Evolutionary conservation across 2,888 invertebrate genomes (phyloP).

Genomic region (Drosophila niveifrons): DNA sequence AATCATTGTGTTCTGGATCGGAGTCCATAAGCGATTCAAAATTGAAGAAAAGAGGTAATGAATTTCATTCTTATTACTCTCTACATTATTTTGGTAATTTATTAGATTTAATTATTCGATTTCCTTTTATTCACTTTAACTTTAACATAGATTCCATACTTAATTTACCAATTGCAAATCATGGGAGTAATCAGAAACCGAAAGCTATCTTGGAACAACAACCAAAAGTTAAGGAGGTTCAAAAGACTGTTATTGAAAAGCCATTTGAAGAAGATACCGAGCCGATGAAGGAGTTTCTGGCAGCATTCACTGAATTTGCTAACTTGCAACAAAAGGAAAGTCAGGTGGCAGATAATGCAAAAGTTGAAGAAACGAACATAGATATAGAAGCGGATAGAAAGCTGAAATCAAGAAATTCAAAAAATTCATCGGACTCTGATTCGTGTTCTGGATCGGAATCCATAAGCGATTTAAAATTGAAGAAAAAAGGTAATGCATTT

Average conservation of each 20-base stretch:
- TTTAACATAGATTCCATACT: too few species aligned
- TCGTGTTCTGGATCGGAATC: not conserved
- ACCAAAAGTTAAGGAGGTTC: fast-evolving
- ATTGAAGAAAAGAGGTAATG: too few species aligned
- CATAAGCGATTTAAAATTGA: not conserved
- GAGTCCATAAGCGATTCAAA: not conserved
- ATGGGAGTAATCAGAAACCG: not conserved
- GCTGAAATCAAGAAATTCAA: not conserved
- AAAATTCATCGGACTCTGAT: not conserved
- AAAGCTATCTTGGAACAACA: not conserved
- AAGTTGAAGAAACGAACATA: not conserved
- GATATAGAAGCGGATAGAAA: not conserved
- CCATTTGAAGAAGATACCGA: not conserved
- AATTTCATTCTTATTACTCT: too few species aligned
- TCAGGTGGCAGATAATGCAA: not conserved
- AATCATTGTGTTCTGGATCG: not conserved
- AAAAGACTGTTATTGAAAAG: not conserved
- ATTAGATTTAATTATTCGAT: too few species aligned
- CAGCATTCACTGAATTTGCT: not conserved
- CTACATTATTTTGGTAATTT: too few species aligned
- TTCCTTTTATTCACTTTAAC: too few species aligned
- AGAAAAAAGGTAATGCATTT: too few species aligned
- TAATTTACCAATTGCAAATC: not conserved
- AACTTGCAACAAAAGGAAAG: not conserved
- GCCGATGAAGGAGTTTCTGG: not conserved